phyloP scores from a whole-genome alignment of 2,113 vertebrate species.

The Chiloscyllium plagiosum region DNA sequence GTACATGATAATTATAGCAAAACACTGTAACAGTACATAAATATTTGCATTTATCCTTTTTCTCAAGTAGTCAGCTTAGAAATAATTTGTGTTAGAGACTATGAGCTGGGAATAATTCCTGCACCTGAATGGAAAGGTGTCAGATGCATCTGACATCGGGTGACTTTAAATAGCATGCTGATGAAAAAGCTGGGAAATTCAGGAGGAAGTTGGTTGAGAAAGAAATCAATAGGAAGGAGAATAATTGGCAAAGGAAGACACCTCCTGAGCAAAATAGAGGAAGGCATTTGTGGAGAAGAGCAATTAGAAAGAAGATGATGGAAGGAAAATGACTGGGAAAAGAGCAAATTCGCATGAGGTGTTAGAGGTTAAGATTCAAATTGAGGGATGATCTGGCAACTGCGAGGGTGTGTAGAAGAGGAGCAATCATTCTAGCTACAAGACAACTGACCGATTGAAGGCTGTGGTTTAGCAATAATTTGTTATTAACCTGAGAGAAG shows the following conservation, averaged over 20 bases:
- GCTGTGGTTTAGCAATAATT: too few species aligned
- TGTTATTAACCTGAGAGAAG: not conserved
- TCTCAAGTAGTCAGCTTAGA: not conserved
- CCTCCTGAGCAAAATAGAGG: not conserved
- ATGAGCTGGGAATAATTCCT: not conserved
- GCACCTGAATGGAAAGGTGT: not conserved
- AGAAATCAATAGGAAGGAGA: not conserved
- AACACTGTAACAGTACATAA: not conserved
- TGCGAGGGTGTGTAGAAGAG: not conserved
- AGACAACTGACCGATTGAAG: not conserved
- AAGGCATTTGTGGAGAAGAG: not conserved
- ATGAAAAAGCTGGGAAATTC: not conserved
- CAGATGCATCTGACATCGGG: not conserved
- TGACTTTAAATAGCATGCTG: too few species aligned
- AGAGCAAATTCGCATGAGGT: too few species aligned
- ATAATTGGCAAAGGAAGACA: not conserved
- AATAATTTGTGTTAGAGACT: not conserved
- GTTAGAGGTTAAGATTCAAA: not conserved
- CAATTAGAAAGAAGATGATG: not conserved
- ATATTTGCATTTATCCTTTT: not conserved
- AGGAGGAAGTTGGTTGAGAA: not conserved
- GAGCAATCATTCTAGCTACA: not conserved
- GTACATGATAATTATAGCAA: not conserved
- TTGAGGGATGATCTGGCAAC: not conserved
- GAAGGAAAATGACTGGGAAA: not conserved